A percentile compares a stretch with the other conserved stretches of the same genome.
Evolutionary conservation across 37 sponge, comb jelly and placozoan genomes (phyloP).

Genomic region (Tethya wilhelma): DNA sequence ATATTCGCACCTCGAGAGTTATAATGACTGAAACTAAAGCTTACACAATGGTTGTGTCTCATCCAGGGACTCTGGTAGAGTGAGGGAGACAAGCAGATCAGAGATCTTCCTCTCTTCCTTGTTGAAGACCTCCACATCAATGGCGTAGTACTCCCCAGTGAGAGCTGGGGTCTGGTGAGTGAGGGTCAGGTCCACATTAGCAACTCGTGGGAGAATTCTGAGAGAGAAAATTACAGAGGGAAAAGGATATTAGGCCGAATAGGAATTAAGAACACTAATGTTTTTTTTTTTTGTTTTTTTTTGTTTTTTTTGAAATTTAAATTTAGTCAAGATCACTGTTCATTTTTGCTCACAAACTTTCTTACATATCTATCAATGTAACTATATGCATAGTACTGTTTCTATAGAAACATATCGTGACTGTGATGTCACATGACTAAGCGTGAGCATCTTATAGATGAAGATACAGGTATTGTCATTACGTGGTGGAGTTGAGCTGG

Average conservation of each 20-base stretch:
- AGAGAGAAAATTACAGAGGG: neutral
- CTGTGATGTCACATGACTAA: constrained; percentile 2
- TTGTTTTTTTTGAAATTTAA: neutral
- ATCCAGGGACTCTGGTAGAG: constrained; percentile 32
- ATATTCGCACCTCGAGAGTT: neutral
- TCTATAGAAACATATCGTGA: neutral
- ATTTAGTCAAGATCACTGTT: no score
- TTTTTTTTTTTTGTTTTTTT: no score
- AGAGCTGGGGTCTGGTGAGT: constrained; percentile 31
- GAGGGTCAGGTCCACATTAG: constrained; percentile 7
- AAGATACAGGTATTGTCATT: no score
- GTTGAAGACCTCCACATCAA: constrained; percentile 23
- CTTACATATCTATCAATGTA: no score
- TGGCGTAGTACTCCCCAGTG: constrained; percentile 40
- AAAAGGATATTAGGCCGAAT: neutral
- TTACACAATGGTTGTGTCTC: constrained; percentile 18
- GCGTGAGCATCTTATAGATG: no score
- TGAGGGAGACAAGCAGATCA: constrained; percentile 7
- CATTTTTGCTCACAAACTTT: no score
- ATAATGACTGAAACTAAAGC: neutral
- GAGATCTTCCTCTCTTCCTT: constrained; percentile 22
- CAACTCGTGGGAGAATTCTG: constrained; percentile 33
- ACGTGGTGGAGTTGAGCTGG: neutral
- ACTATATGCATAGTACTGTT: no score
- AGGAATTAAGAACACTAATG: neutral